These are phyloP conservation scores for Nannospalax galili DNA, from an alignment of 2,113 vertebrate genomes.

Conservation along the genomic window DNA sequence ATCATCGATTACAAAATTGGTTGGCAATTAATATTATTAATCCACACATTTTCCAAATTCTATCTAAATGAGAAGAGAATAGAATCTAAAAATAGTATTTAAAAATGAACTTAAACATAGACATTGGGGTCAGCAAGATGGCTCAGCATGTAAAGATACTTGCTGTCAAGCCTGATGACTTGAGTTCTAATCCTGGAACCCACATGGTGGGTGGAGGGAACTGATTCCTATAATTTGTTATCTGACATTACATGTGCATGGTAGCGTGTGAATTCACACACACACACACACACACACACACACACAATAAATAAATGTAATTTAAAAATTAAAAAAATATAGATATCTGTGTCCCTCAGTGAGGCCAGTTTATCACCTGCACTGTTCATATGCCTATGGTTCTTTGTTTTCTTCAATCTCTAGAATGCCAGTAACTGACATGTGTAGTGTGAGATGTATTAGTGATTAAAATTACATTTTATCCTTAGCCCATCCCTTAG, in stretches of 20 bases:
- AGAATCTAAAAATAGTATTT: not conserved
- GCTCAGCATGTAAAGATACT: not conserved
- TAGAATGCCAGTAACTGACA: not conserved
- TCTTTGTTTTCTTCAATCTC: constrained; percentile 9
- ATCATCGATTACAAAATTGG: not conserved
- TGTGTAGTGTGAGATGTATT: not conserved
- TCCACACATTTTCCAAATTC: not conserved
- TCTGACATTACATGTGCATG: not conserved
- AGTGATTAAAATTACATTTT: not conserved
- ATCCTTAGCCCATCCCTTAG: not conserved
- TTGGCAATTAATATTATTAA: not conserved
- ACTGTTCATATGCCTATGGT: not conserved
- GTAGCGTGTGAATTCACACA: too few relatives aligned
- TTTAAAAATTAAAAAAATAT: not conserved
- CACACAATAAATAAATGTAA: too few relatives aligned
- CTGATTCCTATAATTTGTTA: not conserved
- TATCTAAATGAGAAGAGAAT: not conserved
- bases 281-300: too few relatives aligned
- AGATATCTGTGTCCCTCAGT: not conserved
- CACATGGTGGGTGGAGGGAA: not conserved
- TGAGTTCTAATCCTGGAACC: not conserved
- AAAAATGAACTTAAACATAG: not conserved
- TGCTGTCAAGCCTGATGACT: too few relatives aligned
- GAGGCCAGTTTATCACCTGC: not conserved
- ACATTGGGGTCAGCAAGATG: not conserved